These are phyloP conservation scores for Anthonomus grandis DNA, from an alignment of 1,140 invertebrate species.

Conservation along the genomic window DNA sequence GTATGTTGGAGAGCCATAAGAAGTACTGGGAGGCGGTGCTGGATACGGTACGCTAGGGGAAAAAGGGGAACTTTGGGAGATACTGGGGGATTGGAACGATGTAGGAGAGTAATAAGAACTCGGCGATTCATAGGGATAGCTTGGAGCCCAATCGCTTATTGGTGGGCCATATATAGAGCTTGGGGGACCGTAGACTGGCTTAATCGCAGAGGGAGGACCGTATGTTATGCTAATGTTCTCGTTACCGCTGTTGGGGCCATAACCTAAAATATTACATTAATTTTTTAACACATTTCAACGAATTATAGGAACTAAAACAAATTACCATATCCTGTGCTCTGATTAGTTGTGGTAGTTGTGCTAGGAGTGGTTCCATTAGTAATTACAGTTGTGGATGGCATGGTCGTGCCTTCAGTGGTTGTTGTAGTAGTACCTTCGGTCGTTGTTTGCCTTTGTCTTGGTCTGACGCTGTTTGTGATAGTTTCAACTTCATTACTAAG, in stretches of 20 bases:
- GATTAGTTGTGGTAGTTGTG: slow-evolving; percentile 1
- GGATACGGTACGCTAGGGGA: background rate
- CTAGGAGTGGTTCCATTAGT: slow-evolving; percentile 20
- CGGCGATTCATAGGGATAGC: slow-evolving; percentile 2
- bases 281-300: too few relatives aligned
- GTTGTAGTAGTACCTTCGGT: slow-evolving; percentile 3
- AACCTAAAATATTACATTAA: slow-evolving; percentile 24
- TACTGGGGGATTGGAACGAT: background rate
- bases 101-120: slow-evolving; percentile 1
- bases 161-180: slow-evolving; percentile 1
- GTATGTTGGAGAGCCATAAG: slow-evolving; percentile 1
- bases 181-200: slow-evolving; percentile 20
- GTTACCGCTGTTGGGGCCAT: slow-evolving; percentile 43
- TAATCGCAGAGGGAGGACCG: slow-evolving; percentile 31
- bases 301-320: background rate
- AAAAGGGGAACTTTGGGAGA: background rate
- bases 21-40: background rate
- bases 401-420: slow-evolving; percentile 9
- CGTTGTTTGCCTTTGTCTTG: slow-evolving; percentile 21
- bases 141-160: slow-evolving; percentile 13
- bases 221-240: slow-evolving; percentile 45
- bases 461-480: slow-evolving; percentile 3
- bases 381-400: slow-evolving; percentile 9
- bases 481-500: slow-evolving; percentile 16
- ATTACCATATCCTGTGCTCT: slow-evolving; percentile 20